Evolutionary conservation across 2,113 vertebrate species (phyloP), one percentile per base, ranked within the genome.

Genomic region (Rhizomys pruinosus): DNA sequence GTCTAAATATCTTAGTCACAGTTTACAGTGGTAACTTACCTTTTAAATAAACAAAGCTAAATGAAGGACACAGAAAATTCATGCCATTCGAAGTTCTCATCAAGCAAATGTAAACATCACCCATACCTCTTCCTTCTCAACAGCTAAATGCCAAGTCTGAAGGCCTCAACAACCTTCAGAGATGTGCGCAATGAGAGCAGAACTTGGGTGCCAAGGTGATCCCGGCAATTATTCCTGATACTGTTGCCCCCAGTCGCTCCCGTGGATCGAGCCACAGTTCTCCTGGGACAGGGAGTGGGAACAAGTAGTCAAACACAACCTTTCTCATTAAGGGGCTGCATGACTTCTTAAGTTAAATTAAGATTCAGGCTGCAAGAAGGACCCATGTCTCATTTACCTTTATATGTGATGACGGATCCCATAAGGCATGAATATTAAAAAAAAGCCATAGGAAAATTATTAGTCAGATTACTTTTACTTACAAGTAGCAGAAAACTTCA

Each of bases 41-140:
- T 96, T 94, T 97, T 94, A 92, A 95, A 96, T 63, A 94, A 96
- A 96, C 82, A 84, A 93, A 93, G 59, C 84, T 96, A 97, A 95
- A 95, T 88, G 89, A 96, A 91, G 64, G 84, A 88, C 69, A 73
- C 61, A 89, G 93, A 92, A 94, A 97, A 78, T 85, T 90, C 95
- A 94, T 72, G 73, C 39, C 71, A 77, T 94, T 91, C 89, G 89
- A 91, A 61, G 94, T 94, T 84, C 52, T 92, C 32, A 89, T 86
- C 27, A 71, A 90, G 78, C 42, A 2, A 0, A 7, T 63, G n/a
- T 66, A 94, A 97, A 96, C 57, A 82, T 25, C 82, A 61, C 55
- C 61, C 61, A 86, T 44, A 93, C 11, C 25, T 93, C 59, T 93
- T 80, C 52, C 77, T 73, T 88, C 32, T 90, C 69, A 88, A 87